Evolutionary conservation across 1,140 invertebrate genomes (phyloP).

Genomic region (Cotesia typhae): DNA sequence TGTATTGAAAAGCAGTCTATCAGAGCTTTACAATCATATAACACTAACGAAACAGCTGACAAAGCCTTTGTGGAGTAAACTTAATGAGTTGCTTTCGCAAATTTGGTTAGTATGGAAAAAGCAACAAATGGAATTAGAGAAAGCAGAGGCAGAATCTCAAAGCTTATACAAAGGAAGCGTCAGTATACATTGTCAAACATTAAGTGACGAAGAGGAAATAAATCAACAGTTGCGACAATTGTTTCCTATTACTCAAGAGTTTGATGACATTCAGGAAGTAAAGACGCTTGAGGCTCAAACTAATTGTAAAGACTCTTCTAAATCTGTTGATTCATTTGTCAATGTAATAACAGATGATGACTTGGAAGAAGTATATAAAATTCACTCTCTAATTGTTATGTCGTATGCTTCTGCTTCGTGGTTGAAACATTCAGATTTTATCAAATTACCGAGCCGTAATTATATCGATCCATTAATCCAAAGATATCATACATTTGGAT

Average conservation of each 20-base stretch:
- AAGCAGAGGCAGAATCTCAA: constrained; percentile 77
- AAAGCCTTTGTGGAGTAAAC: constrained; percentile 60
- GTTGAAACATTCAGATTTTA: constrained; percentile 55
- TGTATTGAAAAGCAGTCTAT: constrained; percentile 73
- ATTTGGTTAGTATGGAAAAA: constrained; percentile 79
- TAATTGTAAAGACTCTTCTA: background rate
- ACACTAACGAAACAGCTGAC: constrained; percentile 63
- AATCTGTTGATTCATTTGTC: constrained; percentile 29
- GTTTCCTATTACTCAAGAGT: constrained; percentile 82
- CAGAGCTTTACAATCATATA: constrained; percentile 71
- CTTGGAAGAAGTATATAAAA: constrained; percentile 67
- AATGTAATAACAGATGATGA: constrained; percentile 68
- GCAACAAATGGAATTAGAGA: constrained; percentile 75
- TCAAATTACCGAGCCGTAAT: constrained; percentile 57
- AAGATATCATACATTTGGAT: constrained; percentile 68
- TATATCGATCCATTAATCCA: constrained; percentile 68
- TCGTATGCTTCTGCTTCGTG: constrained; percentile 69
- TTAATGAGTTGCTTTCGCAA: constrained; percentile 69
- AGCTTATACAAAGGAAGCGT: constrained; percentile 81
- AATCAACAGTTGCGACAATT: constrained; percentile 75
- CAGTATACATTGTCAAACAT: constrained; percentile 65
- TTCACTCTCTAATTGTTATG: constrained; percentile 71
- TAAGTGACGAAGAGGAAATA: constrained; percentile 80
- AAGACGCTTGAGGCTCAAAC: constrained; percentile 14
- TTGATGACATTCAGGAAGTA: constrained; percentile 51